Base-by-base conservation (phyloP, 2,113 vertebrate genomes). In the Brienomyrus longianalis region DNA sequence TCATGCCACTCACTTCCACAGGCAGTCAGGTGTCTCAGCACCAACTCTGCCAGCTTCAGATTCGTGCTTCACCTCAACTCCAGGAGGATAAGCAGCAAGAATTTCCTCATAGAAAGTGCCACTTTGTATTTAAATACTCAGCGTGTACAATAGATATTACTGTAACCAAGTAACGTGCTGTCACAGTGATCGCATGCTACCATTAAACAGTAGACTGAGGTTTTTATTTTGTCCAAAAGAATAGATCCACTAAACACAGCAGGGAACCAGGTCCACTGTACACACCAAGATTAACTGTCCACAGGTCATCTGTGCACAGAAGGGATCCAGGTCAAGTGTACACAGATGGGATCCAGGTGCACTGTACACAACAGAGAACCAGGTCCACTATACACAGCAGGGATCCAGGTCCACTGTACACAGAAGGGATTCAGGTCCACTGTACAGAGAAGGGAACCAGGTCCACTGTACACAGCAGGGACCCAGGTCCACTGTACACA, bases 101-200 rank as follows among this genome's bases (percentile, higher is more conserved):
- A 45, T 10, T 5, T 43, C 13, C 77, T 83, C 62, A 70, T 45
- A 23, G 48, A 84, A 47, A 84, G 39, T 84, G 39, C 83, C 39
- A 48, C 45, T 84, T 47, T 84, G 10, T 48, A 84, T 48, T 84
- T 84, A 89, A 52, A 86, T 87, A 48, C 59, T 88, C 77, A 19
- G 62, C 77, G 74, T 87, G 87, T 88, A 90, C 90, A 90, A 52
- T 56, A 89, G 54, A 86, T 86, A 88, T 56, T 90, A 86, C 74
- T 87, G 23, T 90, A 74, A 90, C 89, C 77, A 90, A 88, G 45
- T 89, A 90, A 90, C 91, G 91, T 90, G 92, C 91, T 91, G 80
- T 90, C 90, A 88, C 90, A 89, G 91, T 91, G 84, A 91, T 84
- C 74, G 45, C 83, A 90, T 89, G 90, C 88, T 89, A 23, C 43